phyloP scores from a whole-genome alignment of 2,888 invertebrate species.

The Andrena marginata region DNA sequence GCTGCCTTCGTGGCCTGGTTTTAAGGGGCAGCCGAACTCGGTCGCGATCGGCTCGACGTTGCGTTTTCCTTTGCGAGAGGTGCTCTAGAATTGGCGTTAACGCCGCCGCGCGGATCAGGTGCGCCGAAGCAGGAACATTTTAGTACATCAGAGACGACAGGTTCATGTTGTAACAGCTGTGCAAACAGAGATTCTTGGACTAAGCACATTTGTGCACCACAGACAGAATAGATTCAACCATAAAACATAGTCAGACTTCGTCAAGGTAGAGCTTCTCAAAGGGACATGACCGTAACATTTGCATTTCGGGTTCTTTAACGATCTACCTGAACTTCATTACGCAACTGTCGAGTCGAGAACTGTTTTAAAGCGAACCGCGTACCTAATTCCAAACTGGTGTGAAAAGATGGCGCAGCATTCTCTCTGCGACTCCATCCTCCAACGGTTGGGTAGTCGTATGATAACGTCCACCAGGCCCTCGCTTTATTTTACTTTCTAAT shows the following conservation, averaged over 20 bases:
- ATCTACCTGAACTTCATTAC: no score
- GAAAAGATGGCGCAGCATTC: background rate
- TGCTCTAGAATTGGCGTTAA: background rate
- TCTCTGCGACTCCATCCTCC: background rate
- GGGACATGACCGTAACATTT: no score
- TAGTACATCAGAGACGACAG: background rate
- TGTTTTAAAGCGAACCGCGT: background rate
- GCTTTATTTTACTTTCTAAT: constrained; percentile 39
- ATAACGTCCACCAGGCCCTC: background rate
- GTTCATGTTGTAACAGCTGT: no score
- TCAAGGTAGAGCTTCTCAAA: no score
- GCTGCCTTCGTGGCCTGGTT: constrained; percentile 42
- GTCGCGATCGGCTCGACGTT: background rate
- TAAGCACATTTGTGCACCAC: no score
- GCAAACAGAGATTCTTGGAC: no score
- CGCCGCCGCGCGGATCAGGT: background rate
- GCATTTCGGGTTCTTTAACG: no score
- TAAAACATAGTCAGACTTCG: no score
- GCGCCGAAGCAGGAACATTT: background rate
- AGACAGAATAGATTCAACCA: no score
- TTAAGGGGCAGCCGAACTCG: constrained; percentile 41
- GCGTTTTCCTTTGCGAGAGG: constrained; percentile 10
- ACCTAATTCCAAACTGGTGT: background rate
- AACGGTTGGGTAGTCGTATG: background rate
- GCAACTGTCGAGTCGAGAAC: background rate